Conservation (phyloP, 2,888 invertebrate species). For the Andrena fulva region DNA sequence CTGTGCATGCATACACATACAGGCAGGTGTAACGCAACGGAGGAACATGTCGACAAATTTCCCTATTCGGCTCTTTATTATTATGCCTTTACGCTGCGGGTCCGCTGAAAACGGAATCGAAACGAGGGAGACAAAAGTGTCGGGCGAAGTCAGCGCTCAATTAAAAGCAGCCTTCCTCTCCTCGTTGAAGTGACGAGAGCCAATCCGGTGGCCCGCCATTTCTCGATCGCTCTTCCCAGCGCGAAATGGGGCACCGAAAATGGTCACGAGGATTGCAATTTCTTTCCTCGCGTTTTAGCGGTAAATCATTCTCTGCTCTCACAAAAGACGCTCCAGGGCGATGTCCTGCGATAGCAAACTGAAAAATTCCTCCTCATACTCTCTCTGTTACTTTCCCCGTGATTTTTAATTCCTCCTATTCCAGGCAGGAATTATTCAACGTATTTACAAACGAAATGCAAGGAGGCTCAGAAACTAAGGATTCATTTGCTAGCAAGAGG, state of each 20-base stretch:
- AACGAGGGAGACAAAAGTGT: slow-evolving; percentile 12
- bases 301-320: slow-evolving; percentile 14
- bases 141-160: slow-evolving; percentile 13
- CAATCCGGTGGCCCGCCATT: background rate
- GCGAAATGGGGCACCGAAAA: slow-evolving; percentile 20
- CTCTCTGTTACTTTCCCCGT: background rate
- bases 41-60: background rate
- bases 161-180: slow-evolving; percentile 17
- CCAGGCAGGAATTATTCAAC: background rate
- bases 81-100: slow-evolving; percentile 12
- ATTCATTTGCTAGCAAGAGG: background rate
- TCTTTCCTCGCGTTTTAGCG: background rate
- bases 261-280: slow-evolving; percentile 2
- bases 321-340: background rate
- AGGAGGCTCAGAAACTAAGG: background rate
- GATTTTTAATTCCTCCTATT: background rate
- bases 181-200: background rate
- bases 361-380: background rate
- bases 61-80: slow-evolving; percentile 10
- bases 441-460: too few species aligned
- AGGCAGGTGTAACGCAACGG: slow-evolving; percentile 18
- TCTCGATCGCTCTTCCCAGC: background rate
- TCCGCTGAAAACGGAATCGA: slow-evolving; percentile 22
- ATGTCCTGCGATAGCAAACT: background rate
- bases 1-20: background rate